These are phyloP conservation scores for Heliconius ismenius DNA, from an alignment of 2,888 invertebrate genomes.

Conservation along the genomic window DNA sequence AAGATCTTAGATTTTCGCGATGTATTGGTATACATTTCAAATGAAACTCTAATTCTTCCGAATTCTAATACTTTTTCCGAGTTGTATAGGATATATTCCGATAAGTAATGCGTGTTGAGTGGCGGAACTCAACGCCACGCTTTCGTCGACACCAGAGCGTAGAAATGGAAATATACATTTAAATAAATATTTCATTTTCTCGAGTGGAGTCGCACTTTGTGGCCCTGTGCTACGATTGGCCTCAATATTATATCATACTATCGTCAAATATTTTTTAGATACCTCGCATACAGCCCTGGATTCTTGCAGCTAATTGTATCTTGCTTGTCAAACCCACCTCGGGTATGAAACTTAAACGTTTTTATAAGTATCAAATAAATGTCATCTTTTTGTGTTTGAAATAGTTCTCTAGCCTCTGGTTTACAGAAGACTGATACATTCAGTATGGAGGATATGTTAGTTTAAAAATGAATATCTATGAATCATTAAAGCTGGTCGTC, in stretches of 20 bases:
- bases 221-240: not conserved
- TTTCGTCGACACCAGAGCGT: too few relatives aligned
- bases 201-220: not conserved
- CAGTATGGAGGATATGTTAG: not conserved
- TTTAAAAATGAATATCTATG: constrained; percentile 22
- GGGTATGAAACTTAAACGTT: not conserved
- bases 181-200: too few relatives aligned
- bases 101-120: too few relatives aligned
- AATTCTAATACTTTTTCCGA: too few relatives aligned
- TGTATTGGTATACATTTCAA: too few relatives aligned
- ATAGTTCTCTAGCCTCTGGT: not conserved
- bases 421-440: not conserved
- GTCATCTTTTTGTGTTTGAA: not conserved
- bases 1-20: too few relatives aligned
- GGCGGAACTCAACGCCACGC: too few relatives aligned
- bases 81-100: too few relatives aligned
- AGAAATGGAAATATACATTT: too few relatives aligned
- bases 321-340: too few relatives aligned
- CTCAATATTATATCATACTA: not conserved
- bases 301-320: not conserved
- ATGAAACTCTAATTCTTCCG: too few relatives aligned
- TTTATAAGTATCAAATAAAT: not conserved
- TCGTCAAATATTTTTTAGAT: not conserved
- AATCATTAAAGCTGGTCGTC: constrained; percentile 35
- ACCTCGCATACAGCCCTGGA: not conserved